Conservation (phyloP, 2,113 vertebrate species). For the Phyllostomus hastatus region DNA sequence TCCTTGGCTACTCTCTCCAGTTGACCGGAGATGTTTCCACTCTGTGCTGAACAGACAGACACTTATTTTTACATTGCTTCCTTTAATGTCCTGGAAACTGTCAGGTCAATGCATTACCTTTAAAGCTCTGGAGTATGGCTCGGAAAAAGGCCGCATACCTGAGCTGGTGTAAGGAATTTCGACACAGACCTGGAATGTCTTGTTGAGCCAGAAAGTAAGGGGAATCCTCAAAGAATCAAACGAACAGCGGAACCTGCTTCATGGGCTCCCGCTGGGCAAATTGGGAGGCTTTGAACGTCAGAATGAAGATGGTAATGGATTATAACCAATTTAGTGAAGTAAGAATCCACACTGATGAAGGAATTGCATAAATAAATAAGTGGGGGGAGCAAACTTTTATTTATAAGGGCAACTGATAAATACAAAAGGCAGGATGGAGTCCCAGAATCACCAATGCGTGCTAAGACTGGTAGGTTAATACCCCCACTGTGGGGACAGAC, state of each 20-base stretch:
- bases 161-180: background rate
- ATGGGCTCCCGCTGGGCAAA: background rate
- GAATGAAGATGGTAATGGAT: background rate
- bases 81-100: background rate
- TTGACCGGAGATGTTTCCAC: background rate
- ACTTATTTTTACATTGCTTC: background rate
- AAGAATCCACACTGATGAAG: background rate
- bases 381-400: background rate
- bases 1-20: background rate
- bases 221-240: background rate
- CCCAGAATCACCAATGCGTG: background rate
- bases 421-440: background rate
- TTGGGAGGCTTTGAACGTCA: background rate
- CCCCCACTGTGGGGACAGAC: background rate
- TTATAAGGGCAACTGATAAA: background rate
- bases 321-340: background rate
- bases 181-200: background rate
- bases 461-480: background rate
- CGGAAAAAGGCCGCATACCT: background rate
- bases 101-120: background rate
- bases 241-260: background rate
- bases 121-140: background rate
- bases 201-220: background rate
- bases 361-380: background rate
- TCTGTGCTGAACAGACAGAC: background rate